Conservation (phyloP, 2,888 invertebrate genomes). For the Thecophora atra region DNA sequence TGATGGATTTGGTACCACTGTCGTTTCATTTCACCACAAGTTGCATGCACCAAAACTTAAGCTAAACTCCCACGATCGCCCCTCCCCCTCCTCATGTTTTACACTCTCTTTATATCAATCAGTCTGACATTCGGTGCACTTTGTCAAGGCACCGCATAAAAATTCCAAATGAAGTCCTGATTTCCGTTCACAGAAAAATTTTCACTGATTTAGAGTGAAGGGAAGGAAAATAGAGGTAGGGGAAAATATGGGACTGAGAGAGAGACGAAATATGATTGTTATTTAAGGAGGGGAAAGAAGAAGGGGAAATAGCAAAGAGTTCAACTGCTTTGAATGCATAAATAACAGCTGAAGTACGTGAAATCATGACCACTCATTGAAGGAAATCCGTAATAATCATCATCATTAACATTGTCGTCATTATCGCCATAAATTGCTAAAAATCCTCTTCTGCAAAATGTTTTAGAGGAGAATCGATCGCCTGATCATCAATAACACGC, state of each 20-base stretch:
- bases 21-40: slow-evolving; percentile 32
- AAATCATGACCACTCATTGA: background rate
- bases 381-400: background rate
- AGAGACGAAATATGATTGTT: too few relatives aligned
- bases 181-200: background rate
- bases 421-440: background rate
- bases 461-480: too few relatives aligned
- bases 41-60: background rate
- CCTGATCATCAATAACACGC: too few relatives aligned
- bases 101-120: background rate
- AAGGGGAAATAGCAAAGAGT: background rate
- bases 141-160: background rate
- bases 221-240: background rate
- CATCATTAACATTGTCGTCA: slow-evolving; percentile 5
- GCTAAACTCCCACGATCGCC: background rate
- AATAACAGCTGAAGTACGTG: background rate
- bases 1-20: slow-evolving; percentile 28
- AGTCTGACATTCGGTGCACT: slow-evolving; percentile 6
- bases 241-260: background rate
- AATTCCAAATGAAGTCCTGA: too few relatives aligned
- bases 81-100: background rate
- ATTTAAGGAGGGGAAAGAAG: background rate
- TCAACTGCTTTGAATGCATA: background rate
- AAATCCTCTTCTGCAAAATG: background rate
- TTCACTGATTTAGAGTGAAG: slow-evolving; percentile 11